Base-by-base conservation (phyloP, 2,797 vertebrate genomes). In the Falco rusticolus region DNA sequence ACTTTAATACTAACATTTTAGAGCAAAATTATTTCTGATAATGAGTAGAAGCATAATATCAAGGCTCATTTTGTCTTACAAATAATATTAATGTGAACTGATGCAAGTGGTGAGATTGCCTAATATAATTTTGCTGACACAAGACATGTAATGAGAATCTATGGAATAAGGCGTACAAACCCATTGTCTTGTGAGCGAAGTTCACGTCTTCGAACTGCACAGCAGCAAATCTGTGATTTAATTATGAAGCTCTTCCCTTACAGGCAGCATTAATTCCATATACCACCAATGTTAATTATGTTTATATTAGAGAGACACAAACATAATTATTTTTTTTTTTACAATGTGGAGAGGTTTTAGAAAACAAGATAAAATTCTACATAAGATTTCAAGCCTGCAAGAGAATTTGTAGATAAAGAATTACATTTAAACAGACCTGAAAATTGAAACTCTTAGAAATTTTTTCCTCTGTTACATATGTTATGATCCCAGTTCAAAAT, bases 161-260 rank as follows among this genome's bases (percentile, higher is more conserved):
- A 89, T 91, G 88, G 95, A 96, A 97, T 93, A 93, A 87, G 80
- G 90, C 22, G 4, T 66, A 94, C 78, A 84, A 97, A 79, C 33
- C 56, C 66, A 92, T 96, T 96, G 94, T 95, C 91, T 93, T 93
- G 79, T 77, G 94, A 97, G 93, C 84, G 72, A 97, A 90, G 83
- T 89, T 91, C 97, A 94, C 26, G 1, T 84, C 95, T 92, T 53
- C 91, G 91, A 87, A 93, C 89, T 84, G 88, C 91, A 61, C 80
- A 95, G 90, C 89, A 69, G 59, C 90, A 96, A 90, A 91, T 81
- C 93, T 93, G 26, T 94, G 89, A 91, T 97, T 97, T 88, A 94
- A 97, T 96, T 98, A 88, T 91, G 90, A 95, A 95, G 74, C 89
- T 97, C 90, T 92, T 94, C 89, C 92, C 93, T 97, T 89, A 95